Conservation (phyloP, 2,113 vertebrate species). For the Bufo bufo region DNA sequence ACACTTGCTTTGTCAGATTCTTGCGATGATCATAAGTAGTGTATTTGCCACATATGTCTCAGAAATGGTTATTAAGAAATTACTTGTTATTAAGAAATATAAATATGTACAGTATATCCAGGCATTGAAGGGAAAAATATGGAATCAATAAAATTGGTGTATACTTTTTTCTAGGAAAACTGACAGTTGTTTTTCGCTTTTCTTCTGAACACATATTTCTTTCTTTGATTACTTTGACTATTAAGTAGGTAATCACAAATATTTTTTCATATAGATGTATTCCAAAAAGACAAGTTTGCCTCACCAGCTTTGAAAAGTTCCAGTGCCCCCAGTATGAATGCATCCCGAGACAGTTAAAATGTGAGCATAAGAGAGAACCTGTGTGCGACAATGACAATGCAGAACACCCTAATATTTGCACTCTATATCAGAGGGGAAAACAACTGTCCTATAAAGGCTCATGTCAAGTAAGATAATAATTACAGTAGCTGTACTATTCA, state of each 20-base stretch:
- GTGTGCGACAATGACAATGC: constrained; percentile 88
- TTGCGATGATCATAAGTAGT: no score
- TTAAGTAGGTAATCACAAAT: background rate
- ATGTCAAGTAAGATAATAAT: constrained; percentile 83
- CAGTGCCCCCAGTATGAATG: constrained; percentile 88
- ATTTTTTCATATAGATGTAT: constrained; percentile 77
- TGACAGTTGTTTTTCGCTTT: no score
- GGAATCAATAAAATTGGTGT: no score
- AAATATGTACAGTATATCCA: no score
- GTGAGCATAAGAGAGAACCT: constrained; percentile 84
- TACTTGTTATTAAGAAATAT: no score
- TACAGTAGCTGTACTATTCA: background rate
- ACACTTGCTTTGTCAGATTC: no score
- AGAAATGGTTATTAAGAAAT: no score
- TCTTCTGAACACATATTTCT: no score
- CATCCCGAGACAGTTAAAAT: constrained; percentile 77
- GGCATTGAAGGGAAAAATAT: no score
- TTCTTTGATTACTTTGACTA: no score
- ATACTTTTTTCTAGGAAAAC: no score
- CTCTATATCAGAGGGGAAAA: constrained; percentile 88
- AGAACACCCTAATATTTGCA: constrained; percentile 84
- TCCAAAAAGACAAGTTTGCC: constrained; percentile 86
- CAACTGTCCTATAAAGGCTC: constrained; percentile 88
- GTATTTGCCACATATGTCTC: no score
- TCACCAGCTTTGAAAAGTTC: constrained; percentile 84